Conservation (phyloP, 2,888 invertebrate genomes). For the Theretra japonica region DNA sequence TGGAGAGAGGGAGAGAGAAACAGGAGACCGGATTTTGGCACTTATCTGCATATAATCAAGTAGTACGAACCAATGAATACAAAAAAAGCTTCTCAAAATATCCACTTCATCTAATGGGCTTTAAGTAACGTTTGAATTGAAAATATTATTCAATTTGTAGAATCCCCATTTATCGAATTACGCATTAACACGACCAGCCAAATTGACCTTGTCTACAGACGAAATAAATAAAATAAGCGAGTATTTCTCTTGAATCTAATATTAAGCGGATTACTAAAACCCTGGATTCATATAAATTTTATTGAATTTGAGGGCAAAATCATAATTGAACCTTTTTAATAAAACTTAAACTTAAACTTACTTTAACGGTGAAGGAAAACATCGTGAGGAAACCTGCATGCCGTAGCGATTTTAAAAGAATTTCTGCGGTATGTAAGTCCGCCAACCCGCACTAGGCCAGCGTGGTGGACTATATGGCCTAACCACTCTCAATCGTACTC, state of each 20-base stretch:
- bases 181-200: not conserved
- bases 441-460: too few species aligned
- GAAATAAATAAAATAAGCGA: not conserved
- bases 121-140: not conserved
- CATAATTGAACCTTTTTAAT: not conserved
- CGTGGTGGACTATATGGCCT: too few species aligned
- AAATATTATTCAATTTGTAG: conserved; percentile 2
- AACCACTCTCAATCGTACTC: too few species aligned
- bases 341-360: too few species aligned
- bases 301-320: not conserved
- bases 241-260: not conserved
- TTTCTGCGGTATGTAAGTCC: too few species aligned
- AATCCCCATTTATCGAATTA: conserved; percentile 2
- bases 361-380: too few species aligned
- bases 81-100: not conserved
- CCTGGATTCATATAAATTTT: conserved; percentile 10
- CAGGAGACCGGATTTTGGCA: too few species aligned
- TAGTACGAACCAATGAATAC: not conserved
- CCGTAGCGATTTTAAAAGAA: too few species aligned
- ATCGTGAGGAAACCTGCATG: too few species aligned
- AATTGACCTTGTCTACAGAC: not conserved
- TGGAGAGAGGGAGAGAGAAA: too few species aligned
- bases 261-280: not conserved
- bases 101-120: not conserved
- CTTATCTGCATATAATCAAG: too few species aligned